Evolutionary conservation across 2,113 vertebrate species (phyloP), one percentile per base, ranked within the genome.

Genomic region (Xiphophorus maculatus): DNA sequence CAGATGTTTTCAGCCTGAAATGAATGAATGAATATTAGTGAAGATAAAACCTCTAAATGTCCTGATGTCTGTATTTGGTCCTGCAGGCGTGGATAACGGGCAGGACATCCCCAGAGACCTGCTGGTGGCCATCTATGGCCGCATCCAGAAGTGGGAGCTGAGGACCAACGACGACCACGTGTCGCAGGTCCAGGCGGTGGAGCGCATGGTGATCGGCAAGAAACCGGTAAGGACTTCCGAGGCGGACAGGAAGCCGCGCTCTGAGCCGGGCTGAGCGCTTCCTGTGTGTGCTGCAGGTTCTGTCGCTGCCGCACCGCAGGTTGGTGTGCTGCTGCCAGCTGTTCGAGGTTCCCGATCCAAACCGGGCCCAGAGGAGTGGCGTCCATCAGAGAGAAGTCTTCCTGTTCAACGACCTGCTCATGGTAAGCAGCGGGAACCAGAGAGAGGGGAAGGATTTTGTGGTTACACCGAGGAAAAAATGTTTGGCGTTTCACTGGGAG

Each of bases 131-230:
- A 98, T 99, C 89, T 99, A 98, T 77, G 96, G 97, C 64, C 92
- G 97, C 60, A 99, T 98, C 92, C 97, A 98, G 91, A 97, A 95
- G 51, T 97, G 96, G 81, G 97, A 99, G 93, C 94, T 99, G 69
- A 93, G 97, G 48, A 98, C 97, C 86, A 99, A 97, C 0, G 97
- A 99, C 1, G 97, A 99, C 91, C 97, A 99, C 61, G 97, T 99
- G 66, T 97, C 97, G 66, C 97, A 99, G 92, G 97, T 99, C 73
- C 96, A 97, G 91, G 96, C 97, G 0, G 97, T 99, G 32, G 97
- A 99, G 91, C 94, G 97, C 84, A 97, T 98, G 94, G 97, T 98
- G 73, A 97, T 99, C 7, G 97, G 97, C 88, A 99, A 98, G 93
- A 99, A 98, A 81, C 97, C 97, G 3, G 97, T 98, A 90, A 94